These are phyloP conservation scores for Jacana jacana DNA, from an alignment of 2,113 vertebrate genomes.

Conservation along the genomic window DNA sequence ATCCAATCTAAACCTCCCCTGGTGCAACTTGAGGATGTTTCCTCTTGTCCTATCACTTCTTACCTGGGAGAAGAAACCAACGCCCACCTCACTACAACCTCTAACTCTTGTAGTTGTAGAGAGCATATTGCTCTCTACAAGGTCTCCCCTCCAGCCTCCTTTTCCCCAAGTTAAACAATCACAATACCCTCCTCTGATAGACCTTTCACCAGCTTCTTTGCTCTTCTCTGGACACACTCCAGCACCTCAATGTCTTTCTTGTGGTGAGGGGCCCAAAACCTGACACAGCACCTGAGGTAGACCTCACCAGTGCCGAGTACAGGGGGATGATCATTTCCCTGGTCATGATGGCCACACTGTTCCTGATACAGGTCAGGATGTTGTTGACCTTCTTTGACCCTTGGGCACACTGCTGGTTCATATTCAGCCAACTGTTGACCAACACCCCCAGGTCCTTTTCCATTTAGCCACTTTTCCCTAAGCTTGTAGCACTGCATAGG, in stretches of 20 bases:
- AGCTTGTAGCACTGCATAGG: fast-evolving
- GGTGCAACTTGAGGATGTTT: neutral
- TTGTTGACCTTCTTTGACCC: neutral
- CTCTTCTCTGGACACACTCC: neutral
- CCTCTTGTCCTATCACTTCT: neutral
- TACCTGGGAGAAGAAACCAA: neutral
- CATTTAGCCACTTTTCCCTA: neutral
- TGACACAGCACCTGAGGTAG: neutral
- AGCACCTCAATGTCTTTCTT: neutral
- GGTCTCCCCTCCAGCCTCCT: neutral
- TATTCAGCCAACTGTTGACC: fast-evolving
- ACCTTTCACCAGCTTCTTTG: neutral
- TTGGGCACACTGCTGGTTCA: neutral
- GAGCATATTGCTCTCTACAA: no score
- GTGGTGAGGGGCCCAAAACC: neutral
- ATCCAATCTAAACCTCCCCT: neutral
- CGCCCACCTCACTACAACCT: neutral
- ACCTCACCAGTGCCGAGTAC: neutral
- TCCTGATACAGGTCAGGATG: neutral
- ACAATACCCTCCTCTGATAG: neutral
- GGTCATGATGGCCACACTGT: neutral
- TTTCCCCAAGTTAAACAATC: neutral
- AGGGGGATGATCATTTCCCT: neutral
- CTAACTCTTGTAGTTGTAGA: neutral
- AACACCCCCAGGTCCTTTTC: neutral